Base-by-base conservation (phyloP, 2,797 vertebrate species). In the Sciaenops ocellatus region DNA sequence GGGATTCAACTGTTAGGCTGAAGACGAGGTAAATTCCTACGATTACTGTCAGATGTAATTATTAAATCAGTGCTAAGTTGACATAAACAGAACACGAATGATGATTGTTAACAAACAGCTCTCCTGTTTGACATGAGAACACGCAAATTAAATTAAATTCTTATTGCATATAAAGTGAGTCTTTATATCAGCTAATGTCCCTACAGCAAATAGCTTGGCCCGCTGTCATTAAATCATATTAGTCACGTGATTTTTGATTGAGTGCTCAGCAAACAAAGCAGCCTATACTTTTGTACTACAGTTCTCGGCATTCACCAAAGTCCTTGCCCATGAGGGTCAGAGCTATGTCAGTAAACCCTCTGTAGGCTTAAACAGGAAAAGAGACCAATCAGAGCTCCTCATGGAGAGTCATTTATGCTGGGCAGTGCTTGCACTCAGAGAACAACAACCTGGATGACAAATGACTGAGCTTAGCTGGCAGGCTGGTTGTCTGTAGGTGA, bases 401-500 rank as follows among this genome's bases (percentile, higher is more conserved):
- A 2, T 42, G 62, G 22, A 83, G 57, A 88, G 86, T 89, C 78
- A 67, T 56, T 79, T 67, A 79, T 44, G 70, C 62, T 44, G 75
- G 74, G 64, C 75, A 82, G 76, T 70, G 77, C 15, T 81, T 59
- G 41, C 55, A 79, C 65, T 71, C 65, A 72, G 57, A 80, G 66
- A 80, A 69, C 34, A 47, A 51, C n/a, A 70, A 70, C 60, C 47
- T 55, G 22, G 57, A 54, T 16, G 59, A 52, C 1, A 16, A 46
- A 26, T 42, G 64, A 30, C 7, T 44, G 60, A 76, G 66, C 76
- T 94, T 95, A 95, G 91, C 93, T 95, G 55, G 81, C 52, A 12
- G 82, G 69, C 73, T 88, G 79, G 73, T 56, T 78, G 70, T 91
- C 93, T 91, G 92, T 84, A 24, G 88, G 34, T 4, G 82, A 50